Evolutionary conservation across 1,140 invertebrate genomes (phyloP).

Genomic region (Habropoda laboriosa): DNA sequence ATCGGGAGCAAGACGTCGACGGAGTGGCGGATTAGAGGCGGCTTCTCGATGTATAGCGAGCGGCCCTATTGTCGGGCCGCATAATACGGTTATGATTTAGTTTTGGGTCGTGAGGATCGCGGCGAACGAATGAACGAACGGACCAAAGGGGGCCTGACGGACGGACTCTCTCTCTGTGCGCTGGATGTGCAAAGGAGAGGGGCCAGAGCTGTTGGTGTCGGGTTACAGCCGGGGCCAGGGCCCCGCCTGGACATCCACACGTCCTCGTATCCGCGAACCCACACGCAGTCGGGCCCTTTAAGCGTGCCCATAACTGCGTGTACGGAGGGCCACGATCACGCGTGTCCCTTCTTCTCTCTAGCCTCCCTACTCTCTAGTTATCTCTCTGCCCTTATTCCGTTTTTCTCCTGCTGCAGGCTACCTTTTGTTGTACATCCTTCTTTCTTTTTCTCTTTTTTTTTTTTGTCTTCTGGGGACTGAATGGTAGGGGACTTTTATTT

Average conservation of each 20-base stretch:
- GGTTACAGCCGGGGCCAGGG: conserved; percentile 65
- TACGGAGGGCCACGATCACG: conserved; percentile 25
- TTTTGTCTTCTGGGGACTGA: no score
- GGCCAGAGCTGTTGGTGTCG: conserved; percentile 58
- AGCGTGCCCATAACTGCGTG: conserved; percentile 62
- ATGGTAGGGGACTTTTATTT: no score
- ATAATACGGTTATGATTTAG: conserved; percentile 80
- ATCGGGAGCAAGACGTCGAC: conserved; percentile 69
- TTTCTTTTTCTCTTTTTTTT: conserved; percentile 12
- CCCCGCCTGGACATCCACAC: conserved; percentile 59
- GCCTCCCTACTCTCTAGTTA: conserved; percentile 21
- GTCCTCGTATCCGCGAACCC: conserved; percentile 44
- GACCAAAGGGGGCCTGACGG: conserved; percentile 64
- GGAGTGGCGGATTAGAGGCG: conserved; percentile 76
- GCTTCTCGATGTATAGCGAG: conserved; percentile 74
- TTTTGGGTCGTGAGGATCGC: conserved; percentile 76
- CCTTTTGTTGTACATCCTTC: conserved; percentile 6
- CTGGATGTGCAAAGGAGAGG: conserved; percentile 42
- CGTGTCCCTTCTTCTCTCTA: not conserved
- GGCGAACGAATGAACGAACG: conserved; percentile 63
- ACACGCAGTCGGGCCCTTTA: conserved; percentile 69
- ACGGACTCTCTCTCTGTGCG: conserved; percentile 43
- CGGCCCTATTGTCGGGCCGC: conserved; percentile 72
- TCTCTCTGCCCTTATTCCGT: conserved; percentile 26
- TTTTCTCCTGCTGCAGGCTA: conserved; percentile 14